A percentile compares a stretch with the other conserved stretches of the same genome.
Conservation (phyloP, 2,113 vertebrate species). For the Mustela lutreola region DNA sequence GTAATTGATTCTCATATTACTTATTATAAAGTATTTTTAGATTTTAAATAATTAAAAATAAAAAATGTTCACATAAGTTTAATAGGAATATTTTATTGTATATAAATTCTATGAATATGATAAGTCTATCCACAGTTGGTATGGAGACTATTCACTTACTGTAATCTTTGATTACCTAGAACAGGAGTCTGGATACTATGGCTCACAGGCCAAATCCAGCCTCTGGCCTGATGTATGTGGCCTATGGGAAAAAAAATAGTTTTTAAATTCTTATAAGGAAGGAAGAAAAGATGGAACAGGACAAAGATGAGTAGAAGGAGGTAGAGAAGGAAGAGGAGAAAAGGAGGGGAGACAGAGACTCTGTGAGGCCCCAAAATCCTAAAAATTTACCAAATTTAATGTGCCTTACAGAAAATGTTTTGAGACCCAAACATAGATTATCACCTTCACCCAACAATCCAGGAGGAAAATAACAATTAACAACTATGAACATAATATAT, state of each 20-base stretch:
- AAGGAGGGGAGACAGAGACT: neutral
- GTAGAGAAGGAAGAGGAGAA: neutral
- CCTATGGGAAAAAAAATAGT: neutral
- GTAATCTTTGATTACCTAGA: neutral
- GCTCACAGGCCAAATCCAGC: neutral
- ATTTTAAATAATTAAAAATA: constrained; percentile 31
- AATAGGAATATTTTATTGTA: neutral
- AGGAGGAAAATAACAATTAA: neutral
- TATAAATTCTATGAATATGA: neutral
- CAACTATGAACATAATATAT: neutral
- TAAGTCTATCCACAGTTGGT: neutral
- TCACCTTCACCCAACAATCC: neutral
- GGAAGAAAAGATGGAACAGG: neutral
- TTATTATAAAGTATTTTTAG: constrained; percentile 1
- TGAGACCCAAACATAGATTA: neutral
- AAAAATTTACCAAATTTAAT: neutral
- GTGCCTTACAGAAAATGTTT: neutral
- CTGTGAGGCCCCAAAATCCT: neutral
- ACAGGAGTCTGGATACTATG: neutral
- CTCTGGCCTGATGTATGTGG: neutral
- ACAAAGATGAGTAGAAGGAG: neutral
- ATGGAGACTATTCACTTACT: neutral
- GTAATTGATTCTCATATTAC: neutral
- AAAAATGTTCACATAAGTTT: neutral
- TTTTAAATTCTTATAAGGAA: neutral